A percentile compares a stretch with the other conserved stretches of the same genome.
Conservation (phyloP, 2,888 invertebrate species). For the Malacosoma neustria region DNA sequence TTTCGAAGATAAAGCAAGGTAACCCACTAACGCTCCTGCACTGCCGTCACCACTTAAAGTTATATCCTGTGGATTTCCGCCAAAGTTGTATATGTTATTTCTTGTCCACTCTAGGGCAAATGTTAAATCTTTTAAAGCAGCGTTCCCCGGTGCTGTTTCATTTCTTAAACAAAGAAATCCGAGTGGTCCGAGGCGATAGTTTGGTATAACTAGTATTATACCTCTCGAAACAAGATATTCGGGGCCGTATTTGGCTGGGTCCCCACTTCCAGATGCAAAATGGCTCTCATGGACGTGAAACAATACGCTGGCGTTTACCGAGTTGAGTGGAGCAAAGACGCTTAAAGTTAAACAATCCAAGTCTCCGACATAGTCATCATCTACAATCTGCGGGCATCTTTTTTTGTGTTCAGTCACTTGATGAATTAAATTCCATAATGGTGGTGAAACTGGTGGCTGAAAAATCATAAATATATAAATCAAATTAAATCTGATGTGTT, state of each 20-base stretch:
- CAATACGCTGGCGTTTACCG: conserved; percentile 32
- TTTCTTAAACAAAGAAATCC: conserved; percentile 53
- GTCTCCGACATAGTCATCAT: conserved; percentile 24
- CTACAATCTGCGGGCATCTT: conserved; percentile 40
- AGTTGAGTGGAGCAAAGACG: conserved; percentile 34
- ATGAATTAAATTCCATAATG: conserved; percentile 21
- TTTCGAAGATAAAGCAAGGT: conserved; percentile 34
- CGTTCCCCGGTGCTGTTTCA: conserved; percentile 48
- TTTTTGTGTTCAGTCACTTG: conserved; percentile 25
- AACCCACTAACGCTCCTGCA: conserved; percentile 45
- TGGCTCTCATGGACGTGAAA: conserved; percentile 57
- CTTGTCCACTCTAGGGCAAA: conserved; percentile 48
- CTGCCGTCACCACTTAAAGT: conserved; percentile 48
- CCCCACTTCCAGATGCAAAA: conserved; percentile 40
- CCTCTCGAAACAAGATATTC: conserved; percentile 37
- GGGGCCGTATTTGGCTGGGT: conserved; percentile 47
- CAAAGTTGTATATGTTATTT: conserved; percentile 42
- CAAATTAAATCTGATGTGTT: too few relatives aligned
- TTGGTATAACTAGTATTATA: conserved; percentile 46
- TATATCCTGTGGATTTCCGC: conserved; percentile 46
- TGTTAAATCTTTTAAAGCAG: conserved; percentile 49
- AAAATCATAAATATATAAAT: conserved; percentile 18
- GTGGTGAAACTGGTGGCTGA: conserved; percentile 31
- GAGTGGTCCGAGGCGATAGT: conserved; percentile 51
- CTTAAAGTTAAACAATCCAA: conserved; percentile 51